Percentiles rank a stretch among this genome's conserved stretches.
These are phyloP conservation scores for Puntigrus tetrazona DNA, from an alignment of 2,113 vertebrate genomes.

Conservation along the genomic window DNA sequence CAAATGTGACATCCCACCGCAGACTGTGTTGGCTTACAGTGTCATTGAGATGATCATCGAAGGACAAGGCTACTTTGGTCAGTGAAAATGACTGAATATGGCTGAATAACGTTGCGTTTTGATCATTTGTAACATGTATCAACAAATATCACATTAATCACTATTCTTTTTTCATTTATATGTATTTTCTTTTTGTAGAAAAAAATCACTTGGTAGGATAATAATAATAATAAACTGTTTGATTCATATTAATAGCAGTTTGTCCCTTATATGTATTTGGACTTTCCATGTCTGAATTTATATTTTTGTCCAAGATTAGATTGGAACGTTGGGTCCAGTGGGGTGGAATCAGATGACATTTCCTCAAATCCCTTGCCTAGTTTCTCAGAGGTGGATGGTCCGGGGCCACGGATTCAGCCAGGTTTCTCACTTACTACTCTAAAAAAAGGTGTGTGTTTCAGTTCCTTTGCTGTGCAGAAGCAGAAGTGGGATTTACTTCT, in stretches of 20 bases:
- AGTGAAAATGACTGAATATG: constrained; percentile 61
- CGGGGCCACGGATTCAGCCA: constrained; percentile 37
- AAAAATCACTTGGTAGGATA: too few relatives aligned
- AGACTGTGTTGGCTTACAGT: constrained; percentile 84
- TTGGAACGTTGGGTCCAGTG: constrained; percentile 80
- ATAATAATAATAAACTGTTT: too few relatives aligned
- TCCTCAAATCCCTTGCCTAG: background rate
- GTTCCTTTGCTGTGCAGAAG: background rate
- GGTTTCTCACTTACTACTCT: background rate
- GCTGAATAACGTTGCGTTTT: background rate
- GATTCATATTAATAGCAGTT: too few relatives aligned
- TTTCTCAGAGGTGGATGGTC: constrained; percentile 54
- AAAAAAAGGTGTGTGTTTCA: constrained; percentile 52
- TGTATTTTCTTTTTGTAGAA: too few relatives aligned
- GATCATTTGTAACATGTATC: background rate
- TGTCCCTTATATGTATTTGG: constrained; percentile 9
- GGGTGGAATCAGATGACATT: constrained; percentile 75
- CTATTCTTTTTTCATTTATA: background rate
- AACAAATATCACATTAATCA: background rate
- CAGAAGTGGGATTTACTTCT: background rate
- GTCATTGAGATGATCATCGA: constrained; percentile 83
- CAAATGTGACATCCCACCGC: constrained; percentile 82
- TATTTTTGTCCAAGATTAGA: constrained; percentile 70
- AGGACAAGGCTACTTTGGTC: constrained; percentile 81
- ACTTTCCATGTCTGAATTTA: background rate